Evolutionary conservation across 1,140 invertebrate species (phyloP).

Genomic region (Frieseomelitta varia): DNA sequence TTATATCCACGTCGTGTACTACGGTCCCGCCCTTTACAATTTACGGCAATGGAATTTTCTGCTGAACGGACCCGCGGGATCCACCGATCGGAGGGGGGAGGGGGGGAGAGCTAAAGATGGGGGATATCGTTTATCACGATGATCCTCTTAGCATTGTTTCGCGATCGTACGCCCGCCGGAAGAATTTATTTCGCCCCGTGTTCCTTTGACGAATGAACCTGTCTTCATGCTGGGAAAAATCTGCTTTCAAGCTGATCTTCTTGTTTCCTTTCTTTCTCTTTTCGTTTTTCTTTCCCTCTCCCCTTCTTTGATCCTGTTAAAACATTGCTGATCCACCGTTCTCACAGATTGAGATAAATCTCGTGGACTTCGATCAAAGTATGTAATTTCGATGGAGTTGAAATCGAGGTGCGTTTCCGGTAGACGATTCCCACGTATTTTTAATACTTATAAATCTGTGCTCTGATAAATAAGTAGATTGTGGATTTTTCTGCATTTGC

Average conservation of each 20-base stretch:
- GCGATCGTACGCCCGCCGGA: not conserved
- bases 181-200: not conserved
- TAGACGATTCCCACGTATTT: no score
- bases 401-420: no score
- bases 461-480: no score
- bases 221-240: not conserved
- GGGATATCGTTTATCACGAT: constrained; percentile 38
- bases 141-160: constrained; percentile 30
- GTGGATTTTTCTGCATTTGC: no score
- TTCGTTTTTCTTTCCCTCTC: no score
- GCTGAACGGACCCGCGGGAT: constrained; percentile 20
- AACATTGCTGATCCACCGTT: not conserved
- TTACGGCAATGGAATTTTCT: constrained; percentile 48
- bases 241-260: not conserved
- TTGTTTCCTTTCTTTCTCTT: no score
- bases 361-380: not conserved
- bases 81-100: not conserved
- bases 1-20: constrained; percentile 1
- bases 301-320: not conserved
- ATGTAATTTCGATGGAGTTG: not conserved
- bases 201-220: not conserved
- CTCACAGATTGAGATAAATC: not conserved
- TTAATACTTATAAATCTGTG: no score
- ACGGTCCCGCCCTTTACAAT: constrained; percentile 9
- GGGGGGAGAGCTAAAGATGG: not conserved